Evolutionary conservation across 2,113 vertebrate species (phyloP).

Genomic region (Periophthalmodon schlosseri): DNA sequence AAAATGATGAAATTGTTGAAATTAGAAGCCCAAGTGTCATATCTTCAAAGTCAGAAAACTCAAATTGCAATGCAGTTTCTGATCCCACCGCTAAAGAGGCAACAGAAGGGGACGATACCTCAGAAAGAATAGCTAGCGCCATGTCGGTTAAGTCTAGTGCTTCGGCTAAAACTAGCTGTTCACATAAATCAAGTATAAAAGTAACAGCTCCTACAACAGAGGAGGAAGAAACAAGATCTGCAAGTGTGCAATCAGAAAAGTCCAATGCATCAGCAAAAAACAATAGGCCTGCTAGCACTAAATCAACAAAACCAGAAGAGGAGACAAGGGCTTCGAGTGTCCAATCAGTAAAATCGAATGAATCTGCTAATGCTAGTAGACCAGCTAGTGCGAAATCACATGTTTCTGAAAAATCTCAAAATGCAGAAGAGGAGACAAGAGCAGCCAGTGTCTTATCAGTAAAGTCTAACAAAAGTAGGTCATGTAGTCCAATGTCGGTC

Average conservation of each 20-base stretch:
- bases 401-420: background rate
- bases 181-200: slow-evolving; percentile 19
- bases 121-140: slow-evolving; percentile 37
- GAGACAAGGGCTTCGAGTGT: background rate
- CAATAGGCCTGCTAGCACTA: slow-evolving; percentile 32
- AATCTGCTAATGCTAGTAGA: background rate
- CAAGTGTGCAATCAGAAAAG: background rate
- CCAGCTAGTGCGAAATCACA: background rate
- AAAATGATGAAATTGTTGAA: slow-evolving; percentile 15
- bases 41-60: slow-evolving; percentile 43
- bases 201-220: slow-evolving; percentile 16
- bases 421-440: background rate
- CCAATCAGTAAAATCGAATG: background rate
- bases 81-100: slow-evolving; percentile 14
- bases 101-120: slow-evolving; percentile 19
- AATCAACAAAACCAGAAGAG: slow-evolving; percentile 48
- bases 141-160: slow-evolving; percentile 51
- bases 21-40: slow-evolving; percentile 38
- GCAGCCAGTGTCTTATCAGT: background rate
- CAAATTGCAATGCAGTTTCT: slow-evolving; percentile 15
- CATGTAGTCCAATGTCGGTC: background rate
- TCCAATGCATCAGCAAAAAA: background rate
- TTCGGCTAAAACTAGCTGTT: slow-evolving; percentile 25
- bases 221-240: slow-evolving; percentile 11
- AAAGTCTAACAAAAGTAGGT: background rate